A percentile compares a stretch with the other conserved stretches of the same genome.
Evolutionary conservation across 2,888 invertebrate genomes (phyloP).

Genomic region (Lochmaea crataegi): DNA sequence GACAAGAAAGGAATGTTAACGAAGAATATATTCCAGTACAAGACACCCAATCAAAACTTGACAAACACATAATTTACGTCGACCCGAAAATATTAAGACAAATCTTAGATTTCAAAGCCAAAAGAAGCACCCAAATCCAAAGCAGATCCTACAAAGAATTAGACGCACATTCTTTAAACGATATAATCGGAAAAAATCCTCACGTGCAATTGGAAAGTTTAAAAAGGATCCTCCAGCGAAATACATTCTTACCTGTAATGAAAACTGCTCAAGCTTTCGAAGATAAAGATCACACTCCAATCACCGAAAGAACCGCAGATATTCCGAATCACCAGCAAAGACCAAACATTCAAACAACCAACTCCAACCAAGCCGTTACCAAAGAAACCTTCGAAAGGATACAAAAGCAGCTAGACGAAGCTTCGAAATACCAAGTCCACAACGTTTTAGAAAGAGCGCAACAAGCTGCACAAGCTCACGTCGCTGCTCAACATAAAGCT

Average conservation of each 20-base stretch:
- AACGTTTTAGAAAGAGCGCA: conserved; percentile 55
- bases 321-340: conserved; percentile 62
- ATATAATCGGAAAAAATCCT: conserved; percentile 67
- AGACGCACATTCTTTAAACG: conserved; percentile 64
- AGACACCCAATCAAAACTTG: conserved; percentile 30
- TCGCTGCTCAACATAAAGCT: conserved; percentile 56
- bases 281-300: conserved; percentile 61
- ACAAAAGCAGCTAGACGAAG: conserved; percentile 57
- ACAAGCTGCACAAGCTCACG: conserved; percentile 55
- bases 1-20: conserved; percentile 30
- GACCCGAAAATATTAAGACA: conserved; percentile 45
- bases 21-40: conserved; percentile 35
- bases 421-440: conserved; percentile 55
- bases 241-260: conserved; percentile 40
- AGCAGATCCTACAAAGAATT: conserved; percentile 22
- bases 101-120: conserved; percentile 38
- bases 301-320: conserved; percentile 66
- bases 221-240: conserved; percentile 62
- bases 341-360: conserved; percentile 48
- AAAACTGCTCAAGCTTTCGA: conserved; percentile 37
- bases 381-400: conserved; percentile 49
- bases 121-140: conserved; percentile 19
- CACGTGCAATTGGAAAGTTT: conserved; percentile 68
- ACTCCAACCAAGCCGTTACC: conserved; percentile 26
- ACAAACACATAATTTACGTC: conserved; percentile 47